Evolutionary conservation across 1,140 invertebrate genomes (phyloP), one percentile per base, ranked within the genome.

Genomic region (Cylas formicarius): DNA sequence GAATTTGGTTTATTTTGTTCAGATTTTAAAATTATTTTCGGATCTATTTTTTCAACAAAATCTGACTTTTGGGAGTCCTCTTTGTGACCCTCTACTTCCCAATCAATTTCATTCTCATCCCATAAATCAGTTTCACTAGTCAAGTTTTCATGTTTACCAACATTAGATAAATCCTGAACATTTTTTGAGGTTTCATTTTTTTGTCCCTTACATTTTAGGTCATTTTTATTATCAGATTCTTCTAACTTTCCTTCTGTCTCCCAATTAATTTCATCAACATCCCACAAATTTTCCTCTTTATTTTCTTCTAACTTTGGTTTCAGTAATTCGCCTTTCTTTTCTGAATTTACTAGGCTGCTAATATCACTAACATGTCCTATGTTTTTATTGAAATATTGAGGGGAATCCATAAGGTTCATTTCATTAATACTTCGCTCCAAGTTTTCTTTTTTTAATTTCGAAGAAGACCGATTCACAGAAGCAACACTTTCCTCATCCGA

Each of bases 401-500:
- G 4, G 24, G 5, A 11, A 3, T 36, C 17, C 22, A 7, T 20
- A 14, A 22, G 37, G 29, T 34, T 50, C 34, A 36, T 36, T 28
- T 17, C 23, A n/a, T 22, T 42, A 29, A 23, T 33, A 17, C 13
- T 27, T 4, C 20, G 9, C 26, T 14, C n/a, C 11, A 13, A 19
- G 10, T 32, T 42, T 23, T 17, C 38, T 13, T 23, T 42, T 39
- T 24, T 26, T 44, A 3, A 21, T 35, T 23, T 32, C 13, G n/a
- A n/a, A n/a, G n/a, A n/a, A n/a, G n/a, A n/a, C n/a, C n/a, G n/a
- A n/a, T n/a, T n/a, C n/a, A n/a, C n/a, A n/a, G n/a, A n/a, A n/a
- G n/a, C n/a, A 16, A 44, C 26, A 10, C 36, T 49, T 34, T 56
- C 47, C 19, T 55, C 50, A 37, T 76, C 74, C 44, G 74, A 71